These are phyloP conservation scores for Tadarida brasiliensis DNA, from an alignment of 2,797 vertebrate genomes.

Conservation along the genomic window DNA sequence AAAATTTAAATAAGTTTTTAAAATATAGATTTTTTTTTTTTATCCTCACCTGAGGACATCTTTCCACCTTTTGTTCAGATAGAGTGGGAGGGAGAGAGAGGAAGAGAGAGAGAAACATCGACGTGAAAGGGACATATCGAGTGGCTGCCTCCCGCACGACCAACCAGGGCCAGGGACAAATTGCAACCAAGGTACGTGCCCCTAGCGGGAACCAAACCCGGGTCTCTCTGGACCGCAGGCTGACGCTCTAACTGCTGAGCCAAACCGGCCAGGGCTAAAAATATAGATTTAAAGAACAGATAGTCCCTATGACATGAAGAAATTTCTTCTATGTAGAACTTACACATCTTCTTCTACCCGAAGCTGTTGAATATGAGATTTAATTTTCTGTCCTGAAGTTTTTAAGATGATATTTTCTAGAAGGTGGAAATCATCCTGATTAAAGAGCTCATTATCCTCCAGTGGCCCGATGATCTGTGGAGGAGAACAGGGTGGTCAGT, in stretches of 20 bases:
- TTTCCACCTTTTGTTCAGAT: too few relatives aligned
- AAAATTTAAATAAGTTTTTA: background rate
- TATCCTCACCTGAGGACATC: too few relatives aligned
- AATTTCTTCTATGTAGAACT: slow-evolving; percentile 72
- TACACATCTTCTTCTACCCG: slow-evolving; percentile 97
- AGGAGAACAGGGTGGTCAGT: background rate
- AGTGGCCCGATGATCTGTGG: slow-evolving; percentile 96
- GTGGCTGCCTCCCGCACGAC: too few relatives aligned
- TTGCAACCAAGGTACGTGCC: too few relatives aligned
- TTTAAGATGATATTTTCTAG: slow-evolving; percentile 97
- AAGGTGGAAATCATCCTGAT: slow-evolving; percentile 98
- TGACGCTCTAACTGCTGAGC: too few relatives aligned
- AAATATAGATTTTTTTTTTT: background rate
- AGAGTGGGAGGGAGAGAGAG: too few relatives aligned
- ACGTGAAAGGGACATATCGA: too few relatives aligned
- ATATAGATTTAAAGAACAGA: background rate
- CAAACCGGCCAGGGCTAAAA: too few relatives aligned
- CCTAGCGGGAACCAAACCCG: too few relatives aligned
- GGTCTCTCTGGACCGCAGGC: too few relatives aligned
- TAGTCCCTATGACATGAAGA: background rate
- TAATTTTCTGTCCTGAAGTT: slow-evolving; percentile 97
- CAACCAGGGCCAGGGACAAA: too few relatives aligned
- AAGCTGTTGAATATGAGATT: slow-evolving; percentile 94
- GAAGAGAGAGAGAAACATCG: too few relatives aligned
- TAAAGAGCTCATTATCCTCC: slow-evolving; percentile 95